Conservation (phyloP, 2,888 invertebrate species). For the Eumacrocentrus americanus region DNA sequence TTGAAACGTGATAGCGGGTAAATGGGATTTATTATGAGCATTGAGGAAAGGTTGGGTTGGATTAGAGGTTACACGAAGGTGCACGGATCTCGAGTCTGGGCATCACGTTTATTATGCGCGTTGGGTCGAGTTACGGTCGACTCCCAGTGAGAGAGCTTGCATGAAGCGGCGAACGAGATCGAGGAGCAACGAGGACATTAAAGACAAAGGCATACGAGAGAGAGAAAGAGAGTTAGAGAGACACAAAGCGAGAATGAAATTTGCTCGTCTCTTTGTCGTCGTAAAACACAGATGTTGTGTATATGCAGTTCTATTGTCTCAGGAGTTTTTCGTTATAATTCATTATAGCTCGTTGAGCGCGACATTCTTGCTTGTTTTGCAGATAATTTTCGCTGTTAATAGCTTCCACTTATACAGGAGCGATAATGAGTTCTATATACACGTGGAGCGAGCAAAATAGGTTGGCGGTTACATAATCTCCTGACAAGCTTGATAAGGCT, state of each 20-base stretch:
- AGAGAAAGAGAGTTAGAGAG: not conserved
- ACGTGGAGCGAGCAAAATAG: too few species aligned
- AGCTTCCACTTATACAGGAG: not conserved
- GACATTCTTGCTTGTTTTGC: not conserved
- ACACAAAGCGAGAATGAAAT: not conserved
- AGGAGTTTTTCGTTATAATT: not conserved
- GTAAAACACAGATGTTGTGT: not conserved
- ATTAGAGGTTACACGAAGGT: constrained; percentile 25
- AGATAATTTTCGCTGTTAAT: not conserved
- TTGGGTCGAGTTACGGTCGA: constrained; percentile 29
- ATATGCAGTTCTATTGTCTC: not conserved
- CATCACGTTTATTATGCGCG: constrained; percentile 33
- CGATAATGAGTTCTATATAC: not conserved
- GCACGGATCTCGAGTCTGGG: constrained; percentile 19
- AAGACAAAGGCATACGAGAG: constrained; percentile 3
- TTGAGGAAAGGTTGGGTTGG: constrained; percentile 26
- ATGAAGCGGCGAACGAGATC: constrained; percentile 18
- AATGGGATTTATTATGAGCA: constrained; percentile 28
- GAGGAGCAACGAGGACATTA: constrained; percentile 4
- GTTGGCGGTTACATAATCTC: not conserved
- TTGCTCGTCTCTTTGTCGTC: too few species aligned
- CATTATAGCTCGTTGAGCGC: too few species aligned
- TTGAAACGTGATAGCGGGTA: constrained; percentile 19
- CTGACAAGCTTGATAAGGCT: not conserved
- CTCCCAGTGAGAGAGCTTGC: constrained; percentile 13